phyloP scores from a whole-genome alignment of 2,113 vertebrate species.

The Coryphaenoides rupestris region DNA sequence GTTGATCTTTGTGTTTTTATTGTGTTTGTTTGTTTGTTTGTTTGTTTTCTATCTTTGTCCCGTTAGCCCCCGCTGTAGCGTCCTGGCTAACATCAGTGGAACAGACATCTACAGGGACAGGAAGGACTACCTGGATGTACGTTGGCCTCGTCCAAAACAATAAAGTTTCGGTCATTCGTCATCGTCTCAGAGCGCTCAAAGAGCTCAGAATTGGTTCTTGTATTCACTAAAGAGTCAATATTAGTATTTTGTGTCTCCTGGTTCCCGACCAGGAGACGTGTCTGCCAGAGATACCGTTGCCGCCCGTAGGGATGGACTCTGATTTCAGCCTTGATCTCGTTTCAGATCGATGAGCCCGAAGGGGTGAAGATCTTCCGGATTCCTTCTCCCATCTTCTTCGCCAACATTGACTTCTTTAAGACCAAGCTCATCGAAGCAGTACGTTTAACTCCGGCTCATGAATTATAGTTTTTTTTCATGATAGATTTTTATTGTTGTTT shows the following conservation, averaged over 20 bases:
- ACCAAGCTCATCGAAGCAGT: conserved; percentile 85
- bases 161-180: no score
- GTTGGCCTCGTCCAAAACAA: conserved; percentile 25
- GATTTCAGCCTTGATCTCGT: conserved; percentile 11
- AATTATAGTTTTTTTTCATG: no score
- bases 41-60: conserved; percentile 7
- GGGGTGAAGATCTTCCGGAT: conserved; percentile 94
- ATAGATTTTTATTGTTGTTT: no score
- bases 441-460: conserved; percentile 56
- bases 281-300: no score
- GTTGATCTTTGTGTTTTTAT: no score
- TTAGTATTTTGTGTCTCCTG: no score
- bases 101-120: conserved; percentile 92
- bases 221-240: no score
- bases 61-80: conserved; percentile 84
- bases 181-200: no score
- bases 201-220: no score
- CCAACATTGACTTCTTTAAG: conserved; percentile 88
- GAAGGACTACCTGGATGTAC: conserved; percentile 86
- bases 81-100: conserved; percentile 85
- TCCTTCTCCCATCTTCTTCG: conserved; percentile 91
- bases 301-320: no score
- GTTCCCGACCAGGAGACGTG: no score
- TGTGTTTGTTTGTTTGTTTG: no score
- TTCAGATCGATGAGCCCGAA: conserved; percentile 85